A percentile compares a stretch with the other conserved stretches of the same genome.
Conservation (phyloP, 1,140 invertebrate genomes). For the Heliconius melpomene region DNA sequence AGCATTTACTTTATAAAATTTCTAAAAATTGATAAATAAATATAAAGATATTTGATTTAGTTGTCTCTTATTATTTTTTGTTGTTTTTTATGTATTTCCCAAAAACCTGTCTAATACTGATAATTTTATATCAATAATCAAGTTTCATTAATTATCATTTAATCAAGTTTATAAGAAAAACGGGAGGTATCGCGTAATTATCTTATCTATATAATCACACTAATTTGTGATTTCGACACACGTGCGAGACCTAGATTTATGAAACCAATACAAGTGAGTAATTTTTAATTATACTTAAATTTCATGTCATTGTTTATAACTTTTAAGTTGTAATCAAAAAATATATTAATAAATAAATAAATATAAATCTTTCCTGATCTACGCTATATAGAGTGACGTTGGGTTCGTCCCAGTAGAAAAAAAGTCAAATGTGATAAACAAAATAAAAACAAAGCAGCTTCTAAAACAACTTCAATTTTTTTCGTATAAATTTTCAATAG, state of each 20-base stretch:
- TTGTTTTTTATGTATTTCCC: background rate
- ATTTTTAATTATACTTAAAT: background rate
- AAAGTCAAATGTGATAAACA: too few relatives aligned
- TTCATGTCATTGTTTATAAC: too few relatives aligned
- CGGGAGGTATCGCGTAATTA: background rate
- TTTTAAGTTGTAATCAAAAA: too few relatives aligned
- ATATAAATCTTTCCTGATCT: too few relatives aligned
- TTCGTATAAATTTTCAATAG: too few relatives aligned
- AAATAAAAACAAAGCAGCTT: too few relatives aligned
- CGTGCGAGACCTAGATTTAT: constrained; percentile 23
- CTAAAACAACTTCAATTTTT: too few relatives aligned
- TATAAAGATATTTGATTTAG: background rate
- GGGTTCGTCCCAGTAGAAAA: too few relatives aligned
- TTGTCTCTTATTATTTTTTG: background rate
- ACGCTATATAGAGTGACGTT: too few relatives aligned
- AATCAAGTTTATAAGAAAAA: constrained; percentile 7
- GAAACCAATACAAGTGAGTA: background rate
- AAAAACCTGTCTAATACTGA: background rate
- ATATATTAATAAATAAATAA: too few relatives aligned
- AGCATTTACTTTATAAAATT: too few relatives aligned
- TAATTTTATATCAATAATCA: background rate
- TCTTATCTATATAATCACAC: constrained; percentile 26
- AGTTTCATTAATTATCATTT: constrained; percentile 6
- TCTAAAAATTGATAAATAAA: background rate
- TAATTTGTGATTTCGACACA: constrained; percentile 22